Evolutionary conservation across 2,113 vertebrate genomes (phyloP).

Genomic region (Ploceus nigricollis): DNA sequence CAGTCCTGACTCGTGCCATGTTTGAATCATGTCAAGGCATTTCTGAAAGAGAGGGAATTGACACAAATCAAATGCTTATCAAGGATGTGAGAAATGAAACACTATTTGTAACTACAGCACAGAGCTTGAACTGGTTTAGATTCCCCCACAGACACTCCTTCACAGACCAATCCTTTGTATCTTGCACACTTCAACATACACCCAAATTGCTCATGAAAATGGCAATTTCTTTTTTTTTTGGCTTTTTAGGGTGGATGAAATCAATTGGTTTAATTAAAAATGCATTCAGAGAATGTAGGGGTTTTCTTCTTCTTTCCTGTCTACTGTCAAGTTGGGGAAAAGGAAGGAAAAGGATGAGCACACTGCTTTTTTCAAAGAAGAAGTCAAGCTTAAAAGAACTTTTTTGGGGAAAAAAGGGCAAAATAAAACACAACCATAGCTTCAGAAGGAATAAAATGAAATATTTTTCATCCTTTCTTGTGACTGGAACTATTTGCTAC

Average conservation of each 20-base stretch:
- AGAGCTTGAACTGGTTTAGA: neutral
- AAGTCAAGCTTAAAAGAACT: neutral
- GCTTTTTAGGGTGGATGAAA: neutral
- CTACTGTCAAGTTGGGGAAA: neutral
- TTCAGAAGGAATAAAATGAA: neutral
- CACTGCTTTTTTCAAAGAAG: neutral
- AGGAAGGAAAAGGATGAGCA: neutral
- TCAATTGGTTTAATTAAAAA: neutral
- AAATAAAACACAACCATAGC: neutral
- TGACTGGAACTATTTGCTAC: neutral
- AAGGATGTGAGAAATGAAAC: neutral
- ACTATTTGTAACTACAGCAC: neutral
- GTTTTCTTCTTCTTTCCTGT: neutral
- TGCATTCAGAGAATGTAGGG: neutral
- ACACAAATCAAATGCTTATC: neutral
- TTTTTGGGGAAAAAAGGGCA: rapidly evolving
- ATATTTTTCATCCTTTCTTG: neutral
- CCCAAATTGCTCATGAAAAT: neutral
- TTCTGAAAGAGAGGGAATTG: neutral
- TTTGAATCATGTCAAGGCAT: neutral
- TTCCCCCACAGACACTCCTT: neutral
- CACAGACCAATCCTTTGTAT: no score
- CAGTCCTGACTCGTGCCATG: rapidly evolving
- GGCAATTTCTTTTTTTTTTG: neutral
- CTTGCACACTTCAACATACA: neutral